Evolutionary conservation across 2,797 vertebrate genomes (phyloP), one percentile per base, ranked within the genome.

Genomic region (Chaunax sp.): DNA sequence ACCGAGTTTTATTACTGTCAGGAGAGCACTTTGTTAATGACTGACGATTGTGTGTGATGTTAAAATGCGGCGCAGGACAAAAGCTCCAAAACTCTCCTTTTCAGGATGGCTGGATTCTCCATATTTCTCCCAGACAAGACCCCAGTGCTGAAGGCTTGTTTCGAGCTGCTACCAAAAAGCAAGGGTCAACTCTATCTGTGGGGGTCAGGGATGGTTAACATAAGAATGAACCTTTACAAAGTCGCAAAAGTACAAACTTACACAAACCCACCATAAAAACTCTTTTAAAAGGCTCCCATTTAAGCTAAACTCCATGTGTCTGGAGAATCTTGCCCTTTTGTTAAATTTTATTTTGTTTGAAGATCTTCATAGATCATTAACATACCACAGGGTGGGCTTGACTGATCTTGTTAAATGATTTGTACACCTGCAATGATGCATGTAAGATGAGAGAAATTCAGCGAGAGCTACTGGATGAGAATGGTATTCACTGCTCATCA

Each of bases 51-150:
- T 41, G 64, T 46, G 58, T 46, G 71, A 69, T 43, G 72, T 23
- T 69, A 44, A 70, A 63, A 72, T 62, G 54, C 5, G 13, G 20
- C 40, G 59, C 19, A 1, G 45, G 40, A 84, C 69, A 80, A 82
- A 83, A 60, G 76, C 49, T 38, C 7, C 2, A 25, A 20, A 25
- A 0, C 58, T 60, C 6, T 49, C 9, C 52, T 56, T 64, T 78
- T 75, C 40, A 64, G 44, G 35, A 19, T 0, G 1, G 3, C 4
- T n/a, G 10, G 52, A 64, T 30, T 62, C 70, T 35, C 69, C 56
- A 67, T 69, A 84, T 83, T 82, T 67, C 62, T 68, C 64, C 13
- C 40, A 52, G 66, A 85, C 74, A 58, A 28, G 55, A 66, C 2
- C 37, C 22, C 1, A 9, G 67, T 75, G 59, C 52, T 57, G 19